These are phyloP conservation scores for Dryobota labecula DNA, from an alignment of 2,888 invertebrate genomes.

Conservation along the genomic window DNA sequence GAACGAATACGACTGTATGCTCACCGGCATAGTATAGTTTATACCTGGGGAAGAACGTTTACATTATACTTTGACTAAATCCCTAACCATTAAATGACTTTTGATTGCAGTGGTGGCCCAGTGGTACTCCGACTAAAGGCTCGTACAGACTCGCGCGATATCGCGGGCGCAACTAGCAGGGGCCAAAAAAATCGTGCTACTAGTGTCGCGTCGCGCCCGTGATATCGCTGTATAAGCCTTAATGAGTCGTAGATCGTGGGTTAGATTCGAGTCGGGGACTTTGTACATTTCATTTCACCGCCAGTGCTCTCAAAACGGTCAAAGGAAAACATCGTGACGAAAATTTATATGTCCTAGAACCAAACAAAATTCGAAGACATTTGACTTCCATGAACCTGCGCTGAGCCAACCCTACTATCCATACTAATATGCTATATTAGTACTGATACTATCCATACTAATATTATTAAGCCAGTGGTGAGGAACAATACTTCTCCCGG, in stretches of 20 bases:
- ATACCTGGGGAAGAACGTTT: conserved; percentile 80
- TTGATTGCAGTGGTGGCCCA: neutral
- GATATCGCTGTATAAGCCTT: too few species aligned
- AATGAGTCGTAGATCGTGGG: neutral
- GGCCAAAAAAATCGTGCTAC: too few species aligned
- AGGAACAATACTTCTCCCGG: too few species aligned
- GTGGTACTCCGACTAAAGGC: neutral
- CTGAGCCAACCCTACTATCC: too few species aligned
- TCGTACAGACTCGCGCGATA: too few species aligned
- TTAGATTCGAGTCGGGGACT: neutral
- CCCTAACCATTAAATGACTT: neutral
- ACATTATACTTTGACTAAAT: neutral
- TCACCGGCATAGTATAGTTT: conserved; percentile 95
- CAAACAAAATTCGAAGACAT: too few species aligned
- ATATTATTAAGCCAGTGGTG: too few species aligned
- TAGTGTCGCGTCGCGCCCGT: too few species aligned
- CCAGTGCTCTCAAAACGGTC: neutral
- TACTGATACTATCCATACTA: too few species aligned
- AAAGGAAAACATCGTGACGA: neutral
- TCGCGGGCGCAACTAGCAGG: too few species aligned
- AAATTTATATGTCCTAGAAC: neutral
- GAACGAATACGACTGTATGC: conserved; percentile 94
- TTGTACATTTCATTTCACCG: neutral
- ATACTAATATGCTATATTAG: too few species aligned
- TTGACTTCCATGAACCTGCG: too few species aligned